A percentile compares a stretch with the other conserved stretches of the same genome.
Evolutionary conservation across 2,888 invertebrate species (phyloP).

Genomic region (Sthenelais limicola): DNA sequence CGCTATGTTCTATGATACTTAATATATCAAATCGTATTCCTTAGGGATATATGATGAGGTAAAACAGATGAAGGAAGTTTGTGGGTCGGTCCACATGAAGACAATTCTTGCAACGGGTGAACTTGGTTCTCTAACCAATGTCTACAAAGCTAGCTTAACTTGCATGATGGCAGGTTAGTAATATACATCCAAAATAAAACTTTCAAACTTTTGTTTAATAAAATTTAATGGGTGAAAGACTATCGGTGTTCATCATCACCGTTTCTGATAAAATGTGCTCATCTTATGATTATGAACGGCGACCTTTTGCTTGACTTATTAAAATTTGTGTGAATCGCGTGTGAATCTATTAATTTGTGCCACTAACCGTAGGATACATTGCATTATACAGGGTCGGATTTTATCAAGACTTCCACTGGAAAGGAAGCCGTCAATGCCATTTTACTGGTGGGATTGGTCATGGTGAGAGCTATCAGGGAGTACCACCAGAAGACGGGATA

Average conservation of each 20-base stretch:
- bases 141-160: conserved; percentile 84
- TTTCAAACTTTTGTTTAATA: no score
- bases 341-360: background rate
- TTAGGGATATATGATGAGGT: conserved; percentile 84
- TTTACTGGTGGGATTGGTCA: conserved; percentile 89
- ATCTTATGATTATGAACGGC: background rate
- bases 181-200: no score
- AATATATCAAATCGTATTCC: no score
- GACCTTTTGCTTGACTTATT: background rate
- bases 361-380: background rate
- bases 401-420: conserved; percentile 98
- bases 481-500: conserved; percentile 81
- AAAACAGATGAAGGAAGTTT: conserved; percentile 83
- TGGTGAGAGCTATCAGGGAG: conserved; percentile 90
- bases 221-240: no score
- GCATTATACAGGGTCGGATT: conserved; percentile 85
- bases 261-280: no score
- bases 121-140: conserved; percentile 86
- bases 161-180: conserved; percentile 86
- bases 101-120: conserved; percentile 96
- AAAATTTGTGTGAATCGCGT: background rate
- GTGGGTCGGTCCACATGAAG: conserved; percentile 86
- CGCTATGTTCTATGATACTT: no score
- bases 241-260: no score
- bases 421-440: conserved; percentile 97